Evolutionary conservation across 2,113 vertebrate species (phyloP).

Genomic region (Myrmecobius fasciatus): DNA sequence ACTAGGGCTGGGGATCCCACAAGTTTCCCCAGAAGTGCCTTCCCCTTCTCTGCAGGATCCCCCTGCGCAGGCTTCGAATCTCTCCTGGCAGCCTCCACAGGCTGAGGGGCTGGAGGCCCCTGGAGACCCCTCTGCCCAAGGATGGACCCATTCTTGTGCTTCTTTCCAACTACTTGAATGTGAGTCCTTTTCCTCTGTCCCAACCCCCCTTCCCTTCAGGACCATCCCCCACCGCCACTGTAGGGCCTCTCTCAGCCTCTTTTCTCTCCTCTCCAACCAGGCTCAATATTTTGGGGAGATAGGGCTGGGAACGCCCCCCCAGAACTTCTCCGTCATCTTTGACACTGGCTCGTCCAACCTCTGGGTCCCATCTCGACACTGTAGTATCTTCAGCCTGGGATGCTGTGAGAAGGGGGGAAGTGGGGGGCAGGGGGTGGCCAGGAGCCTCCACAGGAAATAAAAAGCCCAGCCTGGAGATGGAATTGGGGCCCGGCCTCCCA

Average conservation of each 20-base stretch:
- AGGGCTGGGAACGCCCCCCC: constrained; percentile 89
- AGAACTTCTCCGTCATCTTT: constrained; percentile 91
- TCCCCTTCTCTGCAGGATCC: constrained; percentile 81
- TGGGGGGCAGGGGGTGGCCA: too few species aligned
- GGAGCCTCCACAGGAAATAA: background rate
- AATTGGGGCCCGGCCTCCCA: background rate
- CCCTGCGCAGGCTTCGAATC: constrained; percentile 83
- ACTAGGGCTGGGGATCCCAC: background rate
- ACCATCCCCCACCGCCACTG: background rate
- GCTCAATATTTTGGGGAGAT: constrained; percentile 91
- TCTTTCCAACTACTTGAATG: constrained; percentile 91
- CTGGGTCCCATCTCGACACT: constrained; percentile 92
- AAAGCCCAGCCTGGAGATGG: too few species aligned
- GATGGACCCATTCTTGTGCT: constrained; percentile 69
- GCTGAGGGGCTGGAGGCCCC: constrained; percentile 56
- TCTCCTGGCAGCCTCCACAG: constrained; percentile 78
- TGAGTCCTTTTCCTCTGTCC: constrained; percentile 82
- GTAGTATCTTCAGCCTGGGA: constrained; percentile 86
- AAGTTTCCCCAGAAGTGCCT: background rate
- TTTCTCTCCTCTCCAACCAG: constrained; percentile 31
- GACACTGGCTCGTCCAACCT: constrained; percentile 94
- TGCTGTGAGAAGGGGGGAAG: constrained; percentile 87
- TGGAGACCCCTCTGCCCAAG: background rate
- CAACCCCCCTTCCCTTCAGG: fast-evolving
- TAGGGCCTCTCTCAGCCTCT: fast-evolving